phyloP scores from a whole-genome alignment of 2,797 vertebrate genomes.

The Lutjanus campechanus region DNA sequence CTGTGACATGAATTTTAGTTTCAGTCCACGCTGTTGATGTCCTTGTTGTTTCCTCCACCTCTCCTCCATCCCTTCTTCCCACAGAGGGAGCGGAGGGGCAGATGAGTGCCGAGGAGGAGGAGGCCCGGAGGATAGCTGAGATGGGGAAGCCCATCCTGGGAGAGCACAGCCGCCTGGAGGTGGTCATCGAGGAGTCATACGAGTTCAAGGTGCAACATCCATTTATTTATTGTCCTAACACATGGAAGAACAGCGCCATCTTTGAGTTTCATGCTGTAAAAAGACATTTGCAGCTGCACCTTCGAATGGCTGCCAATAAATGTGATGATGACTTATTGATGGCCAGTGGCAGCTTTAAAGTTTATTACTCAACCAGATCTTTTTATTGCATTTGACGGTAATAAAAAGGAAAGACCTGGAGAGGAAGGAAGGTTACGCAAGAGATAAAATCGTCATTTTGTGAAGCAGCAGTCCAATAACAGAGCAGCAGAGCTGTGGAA shows the following conservation, averaged over 20 bases:
- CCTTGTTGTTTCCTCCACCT: constrained; percentile 14
- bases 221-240: neutral
- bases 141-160: constrained; percentile 95
- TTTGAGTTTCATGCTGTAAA: neutral
- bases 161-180: constrained; percentile 92
- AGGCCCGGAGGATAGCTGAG: constrained; percentile 92
- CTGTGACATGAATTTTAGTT: constrained; percentile 6
- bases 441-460: neutral
- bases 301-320: neutral
- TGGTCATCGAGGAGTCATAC: constrained; percentile 95
- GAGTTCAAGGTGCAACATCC: constrained; percentile 91
- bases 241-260: neutral
- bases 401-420: neutral
- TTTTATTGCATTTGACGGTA: neutral
- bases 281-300: neutral
- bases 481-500: neutral
- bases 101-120: constrained; percentile 90
- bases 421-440: neutral
- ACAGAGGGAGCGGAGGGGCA: constrained; percentile 89
- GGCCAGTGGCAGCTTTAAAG: neutral
- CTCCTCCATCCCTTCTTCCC: constrained; percentile 1
- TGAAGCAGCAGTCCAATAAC: neutral
- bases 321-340: neutral
- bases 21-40: neutral
- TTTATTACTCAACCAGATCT: neutral